Evolutionary conservation across 2,888 invertebrate species (phyloP).

Genomic region (Caenorhabditis sp.): DNA sequence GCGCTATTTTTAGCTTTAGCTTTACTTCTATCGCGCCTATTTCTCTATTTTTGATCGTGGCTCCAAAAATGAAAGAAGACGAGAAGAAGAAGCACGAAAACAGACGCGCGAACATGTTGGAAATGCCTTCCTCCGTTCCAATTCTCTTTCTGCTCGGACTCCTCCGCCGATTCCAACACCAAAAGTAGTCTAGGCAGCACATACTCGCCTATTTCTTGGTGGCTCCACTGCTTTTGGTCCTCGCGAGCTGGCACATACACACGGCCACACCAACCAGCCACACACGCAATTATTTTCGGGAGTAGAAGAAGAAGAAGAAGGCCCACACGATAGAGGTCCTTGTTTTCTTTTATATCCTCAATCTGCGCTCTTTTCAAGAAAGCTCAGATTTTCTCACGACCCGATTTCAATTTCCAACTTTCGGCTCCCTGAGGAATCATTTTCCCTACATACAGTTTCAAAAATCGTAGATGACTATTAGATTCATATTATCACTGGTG

Average conservation of each 20-base stretch:
- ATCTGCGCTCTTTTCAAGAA: background rate
- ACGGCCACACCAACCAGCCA: background rate
- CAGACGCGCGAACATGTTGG: constrained; percentile 21
- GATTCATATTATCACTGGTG: too few species aligned
- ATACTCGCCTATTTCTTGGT: constrained; percentile 19
- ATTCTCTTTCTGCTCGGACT: background rate
- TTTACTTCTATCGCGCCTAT: background rate
- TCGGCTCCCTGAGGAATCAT: constrained; percentile 54
- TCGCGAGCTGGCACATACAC: constrained; percentile 13
- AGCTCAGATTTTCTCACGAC: background rate
- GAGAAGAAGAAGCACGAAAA: constrained; percentile 5
- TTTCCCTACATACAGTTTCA: too few species aligned
- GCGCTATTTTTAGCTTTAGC: background rate
- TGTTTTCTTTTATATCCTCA: constrained; percentile 41
- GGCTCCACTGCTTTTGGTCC: constrained; percentile 27
- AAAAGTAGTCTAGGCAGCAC: constrained; percentile 46
- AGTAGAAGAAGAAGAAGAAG: constrained; percentile 26
- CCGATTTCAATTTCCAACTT: constrained; percentile 9
- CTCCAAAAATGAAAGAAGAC: background rate
- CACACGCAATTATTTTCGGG: constrained; percentile 60
- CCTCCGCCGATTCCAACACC: constrained; percentile 7
- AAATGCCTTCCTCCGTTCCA: constrained; percentile 2
- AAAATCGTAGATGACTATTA: too few species aligned
- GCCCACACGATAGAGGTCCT: constrained; percentile 14
- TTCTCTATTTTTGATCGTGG: background rate